Percentiles rank a stretch among this genome's conserved stretches.
These are phyloP conservation scores for Psix sp. DNA, from an alignment of 1,140 invertebrate species.

Conservation along the genomic window DNA sequence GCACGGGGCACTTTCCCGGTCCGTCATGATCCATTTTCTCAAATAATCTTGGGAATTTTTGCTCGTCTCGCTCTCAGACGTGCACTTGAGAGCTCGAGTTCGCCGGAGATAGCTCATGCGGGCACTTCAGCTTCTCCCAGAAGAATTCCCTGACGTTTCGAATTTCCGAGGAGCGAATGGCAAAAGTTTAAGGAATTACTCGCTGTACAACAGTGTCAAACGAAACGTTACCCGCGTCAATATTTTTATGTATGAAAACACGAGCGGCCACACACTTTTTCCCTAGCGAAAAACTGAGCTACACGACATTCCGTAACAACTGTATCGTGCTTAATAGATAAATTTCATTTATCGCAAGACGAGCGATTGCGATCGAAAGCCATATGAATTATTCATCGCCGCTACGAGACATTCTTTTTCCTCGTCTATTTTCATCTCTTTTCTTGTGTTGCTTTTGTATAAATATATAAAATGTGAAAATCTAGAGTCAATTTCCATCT, in stretches of 20 bases:
- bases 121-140: conserved; percentile 54
- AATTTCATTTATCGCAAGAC: too few species aligned
- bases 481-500: too few species aligned
- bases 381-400: too few species aligned
- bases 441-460: too few species aligned
- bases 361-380: too few species aligned
- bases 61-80: conserved; percentile 43
- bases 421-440: too few species aligned
- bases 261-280: too few species aligned
- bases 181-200: conserved; percentile 53
- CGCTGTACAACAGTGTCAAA: conserved; percentile 38
- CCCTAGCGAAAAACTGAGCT: too few species aligned
- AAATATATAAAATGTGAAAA: too few species aligned
- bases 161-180: conserved; percentile 45
- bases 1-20: conserved; percentile 26
- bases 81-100: conserved; percentile 36
- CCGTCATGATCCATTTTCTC: conserved; percentile 58
- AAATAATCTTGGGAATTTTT: conserved; percentile 58
- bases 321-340: too few species aligned
- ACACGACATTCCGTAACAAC: too few species aligned
- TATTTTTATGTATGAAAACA: conserved; percentile 42
- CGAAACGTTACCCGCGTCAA: conserved; percentile 47
- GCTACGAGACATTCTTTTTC: too few species aligned
- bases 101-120: conserved; percentile 53
- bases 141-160: conserved; percentile 51